Percentiles rank a stretch among this genome's conserved stretches.
phyloP scores from a whole-genome alignment of 2,888 invertebrate species.

The Zhengitettix transpicula region DNA sequence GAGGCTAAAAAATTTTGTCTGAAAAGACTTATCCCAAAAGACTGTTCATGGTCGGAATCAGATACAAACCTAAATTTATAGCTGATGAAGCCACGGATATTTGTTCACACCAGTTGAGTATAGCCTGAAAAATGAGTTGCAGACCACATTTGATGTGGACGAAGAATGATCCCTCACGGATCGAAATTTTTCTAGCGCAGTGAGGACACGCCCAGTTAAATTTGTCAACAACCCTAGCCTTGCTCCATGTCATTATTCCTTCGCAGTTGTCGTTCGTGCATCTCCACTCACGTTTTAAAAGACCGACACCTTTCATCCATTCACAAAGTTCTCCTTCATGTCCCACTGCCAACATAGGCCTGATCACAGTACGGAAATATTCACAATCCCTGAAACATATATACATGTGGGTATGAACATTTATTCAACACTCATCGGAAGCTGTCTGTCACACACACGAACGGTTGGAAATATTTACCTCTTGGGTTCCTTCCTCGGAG shows the following conservation, averaged over 20 bases:
- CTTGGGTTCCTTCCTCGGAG: too few species aligned
- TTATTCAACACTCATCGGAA: too few species aligned
- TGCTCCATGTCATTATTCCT: slow-evolving; percentile 28
- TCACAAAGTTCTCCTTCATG: slow-evolving; percentile 34
- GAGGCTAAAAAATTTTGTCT: too few species aligned
- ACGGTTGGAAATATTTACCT: too few species aligned
- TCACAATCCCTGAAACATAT: slow-evolving; percentile 23
- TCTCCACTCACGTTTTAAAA: slow-evolving; percentile 26
- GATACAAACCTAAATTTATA: slow-evolving; percentile 32
- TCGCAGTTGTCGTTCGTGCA: slow-evolving; percentile 27
- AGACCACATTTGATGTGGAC: slow-evolving; percentile 43
- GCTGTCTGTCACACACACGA: too few species aligned
- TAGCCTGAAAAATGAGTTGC: slow-evolving; percentile 38
- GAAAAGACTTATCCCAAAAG: too few species aligned
- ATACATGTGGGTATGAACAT: too few species aligned
- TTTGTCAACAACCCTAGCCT: slow-evolving; percentile 32
- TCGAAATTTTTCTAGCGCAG: slow-evolving; percentile 27
- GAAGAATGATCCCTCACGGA: slow-evolving; percentile 39
- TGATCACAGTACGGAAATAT: slow-evolving; percentile 29
- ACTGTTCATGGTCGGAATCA: too few species aligned
- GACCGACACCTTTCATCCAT: slow-evolving; percentile 33
- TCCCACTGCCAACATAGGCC: slow-evolving; percentile 31
- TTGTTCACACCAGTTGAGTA: slow-evolving; percentile 48
- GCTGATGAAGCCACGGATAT: slow-evolving; percentile 33
- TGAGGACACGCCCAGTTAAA: slow-evolving; percentile 33